Evolutionary conservation across 1,140 invertebrate genomes (phyloP), one percentile per base, ranked within the genome.

Genomic region (Drosophila busckii): DNA sequence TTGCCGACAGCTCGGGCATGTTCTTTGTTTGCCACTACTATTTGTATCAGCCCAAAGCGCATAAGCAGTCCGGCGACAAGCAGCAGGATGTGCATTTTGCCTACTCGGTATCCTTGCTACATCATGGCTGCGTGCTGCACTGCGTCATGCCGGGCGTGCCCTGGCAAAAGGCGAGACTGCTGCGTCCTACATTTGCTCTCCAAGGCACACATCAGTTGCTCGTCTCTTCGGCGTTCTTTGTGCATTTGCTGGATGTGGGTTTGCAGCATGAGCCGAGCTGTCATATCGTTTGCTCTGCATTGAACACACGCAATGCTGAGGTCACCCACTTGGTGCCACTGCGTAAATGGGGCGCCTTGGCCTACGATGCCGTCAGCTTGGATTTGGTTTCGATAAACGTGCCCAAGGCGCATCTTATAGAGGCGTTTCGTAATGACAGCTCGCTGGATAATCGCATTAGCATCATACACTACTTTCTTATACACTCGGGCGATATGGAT

Each of bases 11-110:
- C 52, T 87, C 88, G 4, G 94, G 94, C 44, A 89, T 94, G 71
- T 91, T 95, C 10, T 94, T 93, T 64, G 92, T 96, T 31, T 95
- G 94, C 68, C 94, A 95, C 88, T 93, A 96, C 88, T 96, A 95
- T 70, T 88, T 95, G 0, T 96, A 95, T 80, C 93, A 94, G 86
- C 92, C 92, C 42, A 88, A 70, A 22, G 55, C 54, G 4, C 67
- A 75, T 16, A 63, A 67, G 1, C n/a, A 28, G 4, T 16, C 34
- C 17, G 20, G 45, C 44, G 88, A 44, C 88, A 88, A n/a, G 7
- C 89, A 89, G 90, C 37, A 90, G 16, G 91, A 92, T 12, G 93
- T 96, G 1, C 93, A 95, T 70, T 94, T 95, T 82, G 94, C 94
- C 8, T 95, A 95, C 84, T 94, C 94, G 1, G 91, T 95, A 6